phyloP scores from a whole-genome alignment of 30 jellyfish, hydroid and myxozoan species.

The Rhopilema esculentum region DNA sequence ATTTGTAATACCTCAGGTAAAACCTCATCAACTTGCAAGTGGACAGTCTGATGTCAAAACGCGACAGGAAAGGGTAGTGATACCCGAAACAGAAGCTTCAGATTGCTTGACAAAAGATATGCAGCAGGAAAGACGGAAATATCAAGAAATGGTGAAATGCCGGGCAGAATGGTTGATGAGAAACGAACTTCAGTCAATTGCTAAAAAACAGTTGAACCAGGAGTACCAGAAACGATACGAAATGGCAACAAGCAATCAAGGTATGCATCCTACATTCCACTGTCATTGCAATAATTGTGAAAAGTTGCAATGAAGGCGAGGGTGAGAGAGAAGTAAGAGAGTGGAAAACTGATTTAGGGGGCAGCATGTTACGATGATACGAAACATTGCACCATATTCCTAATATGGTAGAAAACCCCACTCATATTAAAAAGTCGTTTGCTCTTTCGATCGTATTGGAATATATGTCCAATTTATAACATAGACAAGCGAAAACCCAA shows the following conservation, averaged over 20 bases:
- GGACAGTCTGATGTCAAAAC: not conserved
- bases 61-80: not conserved
- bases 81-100: not conserved
- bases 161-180: not conserved
- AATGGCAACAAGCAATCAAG: not conserved
- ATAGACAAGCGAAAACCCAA: no score
- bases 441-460: no score
- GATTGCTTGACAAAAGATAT: not conserved
- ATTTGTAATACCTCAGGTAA: not conserved
- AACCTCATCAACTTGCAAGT: not conserved
- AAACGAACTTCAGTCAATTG: not conserved
- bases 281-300: conserved; percentile 48
- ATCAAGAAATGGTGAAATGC: not conserved
- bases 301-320: not conserved
- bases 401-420: no score
- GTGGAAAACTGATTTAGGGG: no score
- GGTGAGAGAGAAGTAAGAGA: not conserved
- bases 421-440: no score
- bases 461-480: no score
- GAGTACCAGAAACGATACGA: conserved; percentile 8
- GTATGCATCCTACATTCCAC: not conserved
- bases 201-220: not conserved
- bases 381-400: no score
- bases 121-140: not conserved
- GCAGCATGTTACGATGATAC: no score